These are phyloP conservation scores for Pseudomyrmex cubaensis DNA, from an alignment of 1,140 invertebrate species.

Conservation along the genomic window DNA sequence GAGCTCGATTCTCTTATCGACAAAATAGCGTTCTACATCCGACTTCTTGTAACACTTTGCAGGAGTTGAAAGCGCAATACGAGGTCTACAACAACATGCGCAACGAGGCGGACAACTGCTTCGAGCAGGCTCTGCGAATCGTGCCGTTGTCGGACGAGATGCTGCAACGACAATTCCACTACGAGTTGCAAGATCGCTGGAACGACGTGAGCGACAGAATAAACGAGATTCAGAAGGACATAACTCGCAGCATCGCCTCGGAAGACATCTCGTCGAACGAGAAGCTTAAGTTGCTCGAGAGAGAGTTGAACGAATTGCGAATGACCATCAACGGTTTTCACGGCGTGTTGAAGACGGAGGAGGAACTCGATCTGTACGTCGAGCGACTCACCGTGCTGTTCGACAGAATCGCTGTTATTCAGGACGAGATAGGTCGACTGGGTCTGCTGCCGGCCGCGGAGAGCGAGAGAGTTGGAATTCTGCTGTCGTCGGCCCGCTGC, in stretches of 20 bases:
- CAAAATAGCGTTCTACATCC: neutral
- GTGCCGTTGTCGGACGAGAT: slow-evolving; percentile 93
- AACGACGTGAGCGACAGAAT: slow-evolving; percentile 88
- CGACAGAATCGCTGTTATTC: slow-evolving; percentile 90
- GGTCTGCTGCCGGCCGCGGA: slow-evolving; percentile 90
- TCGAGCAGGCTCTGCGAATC: slow-evolving; percentile 91
- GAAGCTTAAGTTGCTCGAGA: slow-evolving; percentile 90
- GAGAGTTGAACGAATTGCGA: slow-evolving; percentile 90
- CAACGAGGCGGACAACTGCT: slow-evolving; percentile 89
- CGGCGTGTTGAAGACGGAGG: slow-evolving; percentile 92
- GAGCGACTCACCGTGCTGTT: slow-evolving; percentile 91
- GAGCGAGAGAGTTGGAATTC: slow-evolving; percentile 90
- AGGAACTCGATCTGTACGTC: slow-evolving; percentile 92
- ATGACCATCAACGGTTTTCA: slow-evolving; percentile 89
- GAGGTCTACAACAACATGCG: slow-evolving; percentile 93
- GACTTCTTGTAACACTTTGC: slow-evolving; percentile 63
- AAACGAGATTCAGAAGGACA: slow-evolving; percentile 87
- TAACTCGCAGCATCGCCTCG: slow-evolving; percentile 89
- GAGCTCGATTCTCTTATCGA: neutral
- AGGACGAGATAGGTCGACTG: slow-evolving; percentile 91
- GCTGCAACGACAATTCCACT: slow-evolving; percentile 91
- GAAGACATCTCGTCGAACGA: slow-evolving; percentile 90
- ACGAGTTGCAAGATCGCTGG: slow-evolving; percentile 92
- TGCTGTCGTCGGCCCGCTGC: slow-evolving; percentile 88
- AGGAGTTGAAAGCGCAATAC: slow-evolving; percentile 94